Base-by-base conservation (phyloP, 2,113 vertebrate genomes). In the Ceuthmochares aereus region DNA sequence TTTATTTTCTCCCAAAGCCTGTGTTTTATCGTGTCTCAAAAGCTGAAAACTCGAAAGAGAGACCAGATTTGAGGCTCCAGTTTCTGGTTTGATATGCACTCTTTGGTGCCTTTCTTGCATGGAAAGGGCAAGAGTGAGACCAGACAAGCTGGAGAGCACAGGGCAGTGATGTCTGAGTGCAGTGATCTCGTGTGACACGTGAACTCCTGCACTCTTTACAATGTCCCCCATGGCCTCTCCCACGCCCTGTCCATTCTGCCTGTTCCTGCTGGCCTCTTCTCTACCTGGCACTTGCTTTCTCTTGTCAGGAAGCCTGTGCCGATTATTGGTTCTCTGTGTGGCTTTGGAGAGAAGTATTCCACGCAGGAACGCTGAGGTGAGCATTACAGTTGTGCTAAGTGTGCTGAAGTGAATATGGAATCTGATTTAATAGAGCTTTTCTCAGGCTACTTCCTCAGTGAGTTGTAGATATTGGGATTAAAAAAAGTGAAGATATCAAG, bases 101-200 rank as follows among this genome's bases (percentile, higher is more conserved):
- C 20, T 49, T 29, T 14, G 16, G 51, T 23, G 20, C 20, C 19
- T 49, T 27, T 37, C 27, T 42, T 37, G 27, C 2, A 3, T 37
- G 49, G 40, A 64, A 32, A 14, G 42, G n/a, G 59, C n/a, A 27
- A 37, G 49, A 37, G 47, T 8, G n/a, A 74, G 49, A 22, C 22
- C 22, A 26, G 3, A 17, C 7, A 14, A 47, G n/a, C 36, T 29
- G 45, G 29, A 42, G 37, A 18, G 32, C 30, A 19, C 25, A 30
- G n/a, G 55, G 19, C 19, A 14, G 27, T 3, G n/a, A 51, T 3
- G 2, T 32, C 16, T 1, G 37, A 45, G 47, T 1, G 21, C 37
- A 45, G 37, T 15, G 13, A 63, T 9, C 10, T 2, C 4, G 4
- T 45, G 55, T 5, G 36, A 42, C 3, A 4, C 15, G 10, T 25